Base-by-base conservation (phyloP, 2,888 invertebrate genomes). In the Melanchra persicariae region DNA sequence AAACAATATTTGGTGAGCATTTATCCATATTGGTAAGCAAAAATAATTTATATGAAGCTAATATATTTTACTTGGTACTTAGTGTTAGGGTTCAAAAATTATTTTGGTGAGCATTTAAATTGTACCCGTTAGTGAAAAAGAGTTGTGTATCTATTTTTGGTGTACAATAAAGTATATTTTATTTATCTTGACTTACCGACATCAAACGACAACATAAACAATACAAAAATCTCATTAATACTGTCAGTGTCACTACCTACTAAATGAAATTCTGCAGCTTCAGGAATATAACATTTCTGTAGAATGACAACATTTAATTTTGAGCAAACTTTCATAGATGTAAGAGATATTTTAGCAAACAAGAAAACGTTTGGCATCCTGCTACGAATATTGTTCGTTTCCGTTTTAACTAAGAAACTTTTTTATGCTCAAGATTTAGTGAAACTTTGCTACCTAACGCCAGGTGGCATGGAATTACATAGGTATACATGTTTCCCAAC, bases 231-330 rank as follows among this genome's bases (percentile, higher is more conserved):
- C 22, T 26, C 22, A 26, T 9, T 40, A 55, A 22, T 19, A 7
- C 43, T 45, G 43, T 12, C 2, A 40, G 3, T 12, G 1, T 40
- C n/a, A n/a, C n/a, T n/a, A 40, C 15, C 17, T n/a, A 26, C 65
- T 24, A 40, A 71, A 59, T 59, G 45, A 52, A 26, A 43, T 45
- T n/a, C n/a, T 22, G 43, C 8, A 34, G 57, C 43, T 51, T 22
- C n/a, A 43, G 49, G 37, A 26, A 43, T 43, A 22, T 74, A 43
- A 65, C 10, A n/a, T 76, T 76, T 12, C 12, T 40, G 24, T 37
- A 58, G 15, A 57, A 75, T 12, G 30, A 49, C 43, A 75, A 26
- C 19, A 57, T 65, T 75, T 37, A 45, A 45, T 65, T 66, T 57
- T 24, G 7, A 58, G 12, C 10, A 30, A 66, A 51, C 19, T 45